A percentile compares a stretch with the other conserved stretches of the same genome.
Evolutionary conservation across 1,140 invertebrate species (phyloP).

Genomic region (Neodiprion virginianus): DNA sequence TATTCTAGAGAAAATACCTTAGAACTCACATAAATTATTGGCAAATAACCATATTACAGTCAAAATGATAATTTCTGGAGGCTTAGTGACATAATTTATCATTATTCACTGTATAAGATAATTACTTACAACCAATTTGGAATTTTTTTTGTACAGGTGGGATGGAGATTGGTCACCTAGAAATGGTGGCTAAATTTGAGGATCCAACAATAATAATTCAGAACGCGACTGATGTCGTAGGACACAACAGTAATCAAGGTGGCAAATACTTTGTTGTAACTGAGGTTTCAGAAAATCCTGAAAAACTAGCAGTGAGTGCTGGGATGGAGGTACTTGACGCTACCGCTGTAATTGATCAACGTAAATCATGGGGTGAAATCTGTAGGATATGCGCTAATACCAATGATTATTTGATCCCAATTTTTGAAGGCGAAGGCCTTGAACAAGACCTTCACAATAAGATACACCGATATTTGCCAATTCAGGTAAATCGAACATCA

Average conservation of each 20-base stretch:
- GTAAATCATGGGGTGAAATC: conserved; percentile 33
- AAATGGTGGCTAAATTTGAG: not conserved
- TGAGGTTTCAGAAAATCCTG: conserved; percentile 29
- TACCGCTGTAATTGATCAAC: not conserved
- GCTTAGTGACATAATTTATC: too few relatives aligned
- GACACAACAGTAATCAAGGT: not conserved
- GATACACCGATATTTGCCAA: conserved; percentile 67
- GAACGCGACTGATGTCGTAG: not conserved
- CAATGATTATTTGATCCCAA: conserved; percentile 62
- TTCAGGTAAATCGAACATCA: conserved; percentile 54
- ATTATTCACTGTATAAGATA: too few relatives aligned
- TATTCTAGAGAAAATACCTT: too few relatives aligned
- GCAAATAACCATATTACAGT: too few relatives aligned
- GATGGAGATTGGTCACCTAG: not conserved
- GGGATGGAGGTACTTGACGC: not conserved
- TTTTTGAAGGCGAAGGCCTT: conserved; percentile 64
- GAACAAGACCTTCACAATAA: conserved; percentile 63
- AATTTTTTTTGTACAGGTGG: not conserved
- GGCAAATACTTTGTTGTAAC: conserved; percentile 8
- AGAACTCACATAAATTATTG: too few relatives aligned
- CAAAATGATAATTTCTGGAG: too few relatives aligned
- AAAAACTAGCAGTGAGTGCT: not conserved
- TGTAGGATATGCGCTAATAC: conserved; percentile 66
- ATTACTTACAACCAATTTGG: too few relatives aligned
- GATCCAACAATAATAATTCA: not conserved